Evolutionary conservation across 2,797 vertebrate genomes (phyloP).

Genomic region (Esox lucius): DNA sequence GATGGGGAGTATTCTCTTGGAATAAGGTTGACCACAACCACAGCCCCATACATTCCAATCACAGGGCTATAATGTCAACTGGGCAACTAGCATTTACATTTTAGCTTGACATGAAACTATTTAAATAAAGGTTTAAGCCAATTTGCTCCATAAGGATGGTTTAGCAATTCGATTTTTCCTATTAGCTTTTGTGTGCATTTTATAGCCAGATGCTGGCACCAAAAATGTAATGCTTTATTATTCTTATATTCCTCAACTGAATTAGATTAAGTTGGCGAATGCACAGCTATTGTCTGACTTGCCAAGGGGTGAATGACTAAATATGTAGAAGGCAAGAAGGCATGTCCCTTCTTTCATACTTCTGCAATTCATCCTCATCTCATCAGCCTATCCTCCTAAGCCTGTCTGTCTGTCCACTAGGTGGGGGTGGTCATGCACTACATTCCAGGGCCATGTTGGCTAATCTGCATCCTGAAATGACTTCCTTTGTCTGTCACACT

Average conservation of each 20-base stretch:
- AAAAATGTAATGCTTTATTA: conserved; percentile 63
- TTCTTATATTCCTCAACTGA: conserved; percentile 32
- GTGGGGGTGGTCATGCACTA: conserved; percentile 73
- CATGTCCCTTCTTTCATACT: conserved; percentile 65
- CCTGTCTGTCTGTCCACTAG: conserved; percentile 65
- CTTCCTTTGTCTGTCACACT: conserved; percentile 67
- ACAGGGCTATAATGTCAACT: conserved; percentile 45
- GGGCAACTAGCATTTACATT: conserved; percentile 57
- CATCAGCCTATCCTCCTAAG: conserved; percentile 64
- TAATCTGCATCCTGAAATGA: conserved; percentile 76
- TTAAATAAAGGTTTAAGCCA: conserved; percentile 60
- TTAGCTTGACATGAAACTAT: conserved; percentile 50
- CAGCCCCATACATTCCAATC: conserved; percentile 47
- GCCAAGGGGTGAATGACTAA: conserved; percentile 61
- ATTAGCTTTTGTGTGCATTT: conserved; percentile 69
- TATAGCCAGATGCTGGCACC: conserved; percentile 56
- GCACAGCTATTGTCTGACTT: conserved; percentile 67
- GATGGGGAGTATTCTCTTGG: conserved; percentile 39
- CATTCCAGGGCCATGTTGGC: conserved; percentile 67
- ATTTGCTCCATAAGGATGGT: conserved; percentile 59
- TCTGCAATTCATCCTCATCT: conserved; percentile 20
- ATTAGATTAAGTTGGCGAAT: conserved; percentile 67
- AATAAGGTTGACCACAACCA: conserved; percentile 49
- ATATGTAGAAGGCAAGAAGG: conserved; percentile 56
- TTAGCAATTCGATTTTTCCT: conserved; percentile 57